Conservation (phyloP, 2,113 vertebrate species). For the Erpornis zantholeuca region DNA sequence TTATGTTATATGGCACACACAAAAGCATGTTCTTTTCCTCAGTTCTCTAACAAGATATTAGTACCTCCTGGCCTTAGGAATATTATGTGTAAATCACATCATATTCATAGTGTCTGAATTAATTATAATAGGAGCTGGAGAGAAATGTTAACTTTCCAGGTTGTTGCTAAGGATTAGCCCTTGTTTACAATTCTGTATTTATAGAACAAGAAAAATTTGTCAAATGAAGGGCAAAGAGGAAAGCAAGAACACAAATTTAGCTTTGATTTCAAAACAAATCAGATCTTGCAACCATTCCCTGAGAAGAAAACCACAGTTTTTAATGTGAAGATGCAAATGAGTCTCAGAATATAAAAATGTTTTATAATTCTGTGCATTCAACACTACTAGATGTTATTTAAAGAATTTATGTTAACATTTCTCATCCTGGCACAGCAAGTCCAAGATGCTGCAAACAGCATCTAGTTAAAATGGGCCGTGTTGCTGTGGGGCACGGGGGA, state of each 20-base stretch:
- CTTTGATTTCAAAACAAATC: conserved; percentile 65
- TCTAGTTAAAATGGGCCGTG: background rate
- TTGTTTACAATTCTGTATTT: conserved; percentile 63
- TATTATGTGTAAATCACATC: conserved; percentile 48
- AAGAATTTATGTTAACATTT: conserved; percentile 62
- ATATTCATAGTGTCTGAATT: conserved; percentile 44
- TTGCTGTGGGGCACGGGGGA: background rate
- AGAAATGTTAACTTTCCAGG: conserved; percentile 62
- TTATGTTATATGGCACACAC: conserved; percentile 6
- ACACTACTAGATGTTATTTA: conserved; percentile 54
- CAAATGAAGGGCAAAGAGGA: conserved; percentile 59
- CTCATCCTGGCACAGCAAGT: conserved; percentile 33
- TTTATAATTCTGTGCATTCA: conserved; percentile 62
- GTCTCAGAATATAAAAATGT: conserved; percentile 59
- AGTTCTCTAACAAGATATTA: conserved; percentile 55
- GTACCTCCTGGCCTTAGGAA: conserved; percentile 35
- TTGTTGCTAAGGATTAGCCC: conserved; percentile 61
- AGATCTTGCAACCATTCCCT: conserved; percentile 41
- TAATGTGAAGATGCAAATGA: conserved; percentile 62
- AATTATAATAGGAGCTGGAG: conserved; percentile 43
- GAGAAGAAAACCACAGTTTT: conserved; percentile 58
- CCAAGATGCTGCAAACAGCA: conserved; percentile 46
- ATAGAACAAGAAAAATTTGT: conserved; percentile 60
- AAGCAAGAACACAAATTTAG: conserved; percentile 56
- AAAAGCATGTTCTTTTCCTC: conserved; percentile 28